Evolutionary conservation across 2,888 invertebrate genomes (phyloP).

Genomic region (Lagria hirta): DNA sequence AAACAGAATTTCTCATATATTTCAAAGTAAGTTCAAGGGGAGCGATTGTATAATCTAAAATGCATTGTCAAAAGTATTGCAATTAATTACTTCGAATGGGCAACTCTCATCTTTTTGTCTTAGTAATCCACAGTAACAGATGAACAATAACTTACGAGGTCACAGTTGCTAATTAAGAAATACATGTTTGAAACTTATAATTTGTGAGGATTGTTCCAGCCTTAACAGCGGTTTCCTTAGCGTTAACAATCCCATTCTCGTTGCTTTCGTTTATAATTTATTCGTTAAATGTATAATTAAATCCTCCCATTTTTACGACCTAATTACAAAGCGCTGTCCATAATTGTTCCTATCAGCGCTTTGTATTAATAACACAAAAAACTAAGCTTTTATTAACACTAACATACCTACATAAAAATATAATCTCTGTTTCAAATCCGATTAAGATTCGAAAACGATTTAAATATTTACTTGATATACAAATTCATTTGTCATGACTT

Average conservation of each 20-base stretch:
- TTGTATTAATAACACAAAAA: no score
- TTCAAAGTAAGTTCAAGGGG: constrained; percentile 30
- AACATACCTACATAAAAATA: no score
- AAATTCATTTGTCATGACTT: no score
- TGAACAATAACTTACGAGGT: constrained; percentile 53
- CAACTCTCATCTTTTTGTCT: constrained; percentile 42
- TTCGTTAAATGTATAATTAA: constrained; percentile 8
- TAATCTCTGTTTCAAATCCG: no score
- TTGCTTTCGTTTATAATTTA: constrained; percentile 29
- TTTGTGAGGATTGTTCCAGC: constrained; percentile 41
- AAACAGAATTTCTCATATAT: constrained; percentile 24
- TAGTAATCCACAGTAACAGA: constrained; percentile 45
- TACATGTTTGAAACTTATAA: constrained; percentile 48
- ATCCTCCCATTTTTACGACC: constrained; percentile 6
- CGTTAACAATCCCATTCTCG: constrained; percentile 35
- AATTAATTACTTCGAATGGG: constrained; percentile 47
- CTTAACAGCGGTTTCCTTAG: constrained; percentile 39
- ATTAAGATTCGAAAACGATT: no score
- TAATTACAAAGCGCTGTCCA: constrained; percentile 18
- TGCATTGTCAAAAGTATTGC: constrained; percentile 52
- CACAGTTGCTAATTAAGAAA: constrained; percentile 54
- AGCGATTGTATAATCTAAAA: constrained; percentile 39
- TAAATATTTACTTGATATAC: no score
- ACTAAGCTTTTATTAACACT: no score
- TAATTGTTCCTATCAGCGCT: constrained; percentile 13